A percentile compares a stretch with the other conserved stretches of the same genome.
Conservation (phyloP, 2,113 vertebrate genomes). For the Nesogale talazaci region DNA sequence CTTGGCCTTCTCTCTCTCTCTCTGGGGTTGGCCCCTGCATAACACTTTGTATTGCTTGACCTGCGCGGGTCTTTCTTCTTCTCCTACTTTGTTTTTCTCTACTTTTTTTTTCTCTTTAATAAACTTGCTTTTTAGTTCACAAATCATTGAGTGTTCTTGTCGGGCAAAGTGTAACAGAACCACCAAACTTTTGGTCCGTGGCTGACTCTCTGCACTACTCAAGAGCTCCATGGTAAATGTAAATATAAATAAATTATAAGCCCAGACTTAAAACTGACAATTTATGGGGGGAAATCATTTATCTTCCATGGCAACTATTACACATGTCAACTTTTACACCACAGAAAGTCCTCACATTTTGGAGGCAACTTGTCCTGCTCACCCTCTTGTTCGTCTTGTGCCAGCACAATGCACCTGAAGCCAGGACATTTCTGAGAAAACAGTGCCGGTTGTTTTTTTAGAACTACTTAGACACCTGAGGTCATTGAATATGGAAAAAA, state of each 20-base stretch:
- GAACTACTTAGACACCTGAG: background rate
- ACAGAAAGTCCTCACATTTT: background rate
- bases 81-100: too few species aligned
- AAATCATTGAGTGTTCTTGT: too few species aligned
- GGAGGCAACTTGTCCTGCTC: background rate
- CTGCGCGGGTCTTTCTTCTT: too few species aligned
- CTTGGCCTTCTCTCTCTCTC: too few species aligned
- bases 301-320: background rate
- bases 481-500: background rate
- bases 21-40: too few species aligned
- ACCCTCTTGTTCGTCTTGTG: background rate
- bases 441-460: background rate
- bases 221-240: background rate
- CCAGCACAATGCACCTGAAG: background rate
- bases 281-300: background rate
- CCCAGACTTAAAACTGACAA: background rate
- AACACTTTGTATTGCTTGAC: too few species aligned
- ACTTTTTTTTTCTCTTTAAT: too few species aligned
- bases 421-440: constrained; percentile 17
- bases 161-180: too few species aligned
- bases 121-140: too few species aligned
- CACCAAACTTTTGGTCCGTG: background rate
- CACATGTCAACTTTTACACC: background rate
- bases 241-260: background rate
- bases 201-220: background rate